Evolutionary conservation across 2,797 vertebrate genomes (phyloP).

Genomic region (Erethizon dorsatum): DNA sequence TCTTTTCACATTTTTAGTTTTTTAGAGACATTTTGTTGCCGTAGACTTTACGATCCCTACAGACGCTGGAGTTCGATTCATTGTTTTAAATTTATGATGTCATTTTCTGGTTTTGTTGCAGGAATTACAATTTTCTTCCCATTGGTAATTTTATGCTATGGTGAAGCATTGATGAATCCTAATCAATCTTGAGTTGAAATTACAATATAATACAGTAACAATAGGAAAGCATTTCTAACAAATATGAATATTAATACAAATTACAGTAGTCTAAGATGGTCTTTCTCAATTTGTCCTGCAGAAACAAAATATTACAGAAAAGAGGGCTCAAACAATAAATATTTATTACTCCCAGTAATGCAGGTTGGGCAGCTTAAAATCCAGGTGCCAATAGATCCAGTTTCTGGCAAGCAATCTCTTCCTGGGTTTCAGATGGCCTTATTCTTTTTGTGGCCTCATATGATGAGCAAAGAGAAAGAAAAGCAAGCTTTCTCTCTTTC

Average conservation of each 20-base stretch:
- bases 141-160: neutral
- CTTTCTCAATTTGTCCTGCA: neutral
- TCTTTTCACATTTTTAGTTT: neutral
- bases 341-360: neutral
- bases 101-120: conserved; percentile 21
- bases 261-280: neutral
- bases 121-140: neutral
- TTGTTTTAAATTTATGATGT: neutral
- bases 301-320: neutral
- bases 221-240: neutral
- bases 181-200: neutral
- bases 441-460: neutral
- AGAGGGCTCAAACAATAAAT: neutral
- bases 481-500: neutral
- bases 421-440: neutral
- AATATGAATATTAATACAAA: neutral
- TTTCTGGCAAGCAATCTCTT: neutral
- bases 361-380: neutral
- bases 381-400: neutral
- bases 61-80: neutral
- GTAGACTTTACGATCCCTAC: neutral
- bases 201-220: neutral
- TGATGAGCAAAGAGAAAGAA: neutral
- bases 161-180: neutral
- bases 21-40: neutral